Evolutionary conservation across 2,888 invertebrate species (phyloP), one percentile per base, ranked within the genome.

Genomic region (Dascillus cervinus): DNA sequence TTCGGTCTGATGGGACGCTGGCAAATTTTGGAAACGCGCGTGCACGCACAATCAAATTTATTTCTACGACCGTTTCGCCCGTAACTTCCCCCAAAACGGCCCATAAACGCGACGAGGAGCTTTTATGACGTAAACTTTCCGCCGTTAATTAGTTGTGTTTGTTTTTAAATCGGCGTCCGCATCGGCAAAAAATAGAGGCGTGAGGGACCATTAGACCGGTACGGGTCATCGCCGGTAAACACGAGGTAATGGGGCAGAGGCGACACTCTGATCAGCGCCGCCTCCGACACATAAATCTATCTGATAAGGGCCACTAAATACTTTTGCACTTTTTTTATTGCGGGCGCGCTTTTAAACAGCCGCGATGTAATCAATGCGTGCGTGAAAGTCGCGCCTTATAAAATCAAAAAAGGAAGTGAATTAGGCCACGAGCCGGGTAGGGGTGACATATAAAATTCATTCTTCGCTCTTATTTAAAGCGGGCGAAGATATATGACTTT

Each of bases 171-270:
- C n/a, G n/a, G n/a, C n/a, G n/a, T n/a, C n/a, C n/a, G n/a, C n/a
- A n/a, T n/a, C n/a, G n/a, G n/a, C n/a, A n/a, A n/a, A n/a, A n/a
- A n/a, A n/a, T n/a, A n/a, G n/a, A n/a, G n/a, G n/a, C n/a, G n/a
- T n/a, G n/a, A n/a, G 38, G 38, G 32, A 40, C 47, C 47, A 47
- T 49, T 46, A 47, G 43, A 43, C 30, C 43, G 39, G 37, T 41
- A 46, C 41, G 47, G 49, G 49, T 47, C 49, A 49, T 49, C 47
- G 44, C 46, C 46, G 46, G 43, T 47, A 49, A 46, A 49, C 46
- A 49, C 42, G 46, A 41, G 37, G 40, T 47, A 49, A 49, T 49
- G 47, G 46, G 39, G 46, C 49, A 49, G 43, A 47, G 49, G 49
- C 49, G 46, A 46, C 46, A 41, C 41, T 44, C 42, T 37, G 42